These are phyloP conservation scores for Heptranchias perlo DNA, from an alignment of 2,113 vertebrate species.

Conservation along the genomic window DNA sequence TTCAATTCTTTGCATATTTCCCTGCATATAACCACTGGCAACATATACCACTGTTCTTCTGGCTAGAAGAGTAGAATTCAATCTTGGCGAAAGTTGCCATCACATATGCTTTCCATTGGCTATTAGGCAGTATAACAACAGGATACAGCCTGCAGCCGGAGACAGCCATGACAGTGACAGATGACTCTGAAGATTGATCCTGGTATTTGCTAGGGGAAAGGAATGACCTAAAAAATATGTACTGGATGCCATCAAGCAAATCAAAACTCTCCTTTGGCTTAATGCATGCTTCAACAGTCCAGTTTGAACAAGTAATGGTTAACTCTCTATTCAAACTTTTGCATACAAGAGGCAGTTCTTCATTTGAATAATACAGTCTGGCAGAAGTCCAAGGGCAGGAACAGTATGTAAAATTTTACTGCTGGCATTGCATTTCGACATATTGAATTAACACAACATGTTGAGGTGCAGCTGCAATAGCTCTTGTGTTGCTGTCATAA, in stretches of 20 bases:
- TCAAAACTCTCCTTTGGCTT: neutral
- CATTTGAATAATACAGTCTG: neutral
- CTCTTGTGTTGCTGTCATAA: neutral
- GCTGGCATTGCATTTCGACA: constrained; percentile 19
- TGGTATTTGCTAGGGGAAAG: neutral
- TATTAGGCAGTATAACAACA: neutral
- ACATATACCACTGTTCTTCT: neutral
- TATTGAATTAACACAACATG: constrained; percentile 26
- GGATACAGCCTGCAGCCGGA: neutral
- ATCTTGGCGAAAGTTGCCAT: neutral
- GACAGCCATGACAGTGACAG: neutral
- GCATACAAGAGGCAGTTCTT: neutral
- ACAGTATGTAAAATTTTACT: neutral
- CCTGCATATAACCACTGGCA: neutral
- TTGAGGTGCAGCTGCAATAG: neutral
- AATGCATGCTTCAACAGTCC: neutral
- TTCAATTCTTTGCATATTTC: neutral
- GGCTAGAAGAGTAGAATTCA: neutral
- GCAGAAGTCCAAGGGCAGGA: neutral
- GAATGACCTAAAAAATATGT: neutral
- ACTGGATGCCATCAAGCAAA: neutral
- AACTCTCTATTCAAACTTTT: neutral
- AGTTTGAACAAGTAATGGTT: neutral
- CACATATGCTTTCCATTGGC: neutral
- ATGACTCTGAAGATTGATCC: neutral